These are phyloP conservation scores for Ptychoptera albimana DNA, from an alignment of 2,888 invertebrate genomes.

Conservation along the genomic window DNA sequence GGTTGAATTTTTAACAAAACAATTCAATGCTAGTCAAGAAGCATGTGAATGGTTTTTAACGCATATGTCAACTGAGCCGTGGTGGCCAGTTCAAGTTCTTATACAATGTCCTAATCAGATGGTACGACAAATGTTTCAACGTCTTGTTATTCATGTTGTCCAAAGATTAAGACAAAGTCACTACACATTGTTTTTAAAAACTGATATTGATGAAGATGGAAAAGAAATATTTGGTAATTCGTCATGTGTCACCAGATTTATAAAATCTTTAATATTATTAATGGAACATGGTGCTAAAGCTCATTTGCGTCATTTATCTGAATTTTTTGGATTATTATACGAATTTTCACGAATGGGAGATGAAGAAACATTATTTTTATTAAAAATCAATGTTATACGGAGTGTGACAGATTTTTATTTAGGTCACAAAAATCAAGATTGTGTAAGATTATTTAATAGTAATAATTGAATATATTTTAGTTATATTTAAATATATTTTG, in stretches of 20 bases:
- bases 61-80: constrained; percentile 83
- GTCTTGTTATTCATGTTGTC: constrained; percentile 88
- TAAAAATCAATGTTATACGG: constrained; percentile 74
- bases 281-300: constrained; percentile 80
- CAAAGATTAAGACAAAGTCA: constrained; percentile 64
- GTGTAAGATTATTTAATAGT: constrained; percentile 31
- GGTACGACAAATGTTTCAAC: constrained; percentile 93
- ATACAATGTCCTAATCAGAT: constrained; percentile 94
- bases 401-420: constrained; percentile 86
- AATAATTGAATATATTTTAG: not conserved
- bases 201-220: constrained; percentile 33
- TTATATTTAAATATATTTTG: not conserved
- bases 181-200: constrained; percentile 41
- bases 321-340: constrained; percentile 81
- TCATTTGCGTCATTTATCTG: constrained; percentile 74
- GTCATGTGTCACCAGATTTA: constrained; percentile 84
- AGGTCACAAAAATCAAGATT: constrained; percentile 60
- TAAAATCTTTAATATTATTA: constrained; percentile 69
- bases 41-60: constrained; percentile 86
- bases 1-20: constrained; percentile 89
- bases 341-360: constrained; percentile 94
- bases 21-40: constrained; percentile 79
- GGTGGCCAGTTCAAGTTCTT: constrained; percentile 91
- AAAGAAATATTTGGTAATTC: constrained; percentile 45
- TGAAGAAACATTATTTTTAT: constrained; percentile 76